Conservation (phyloP, 2,888 invertebrate species). For the Belgica antarctica region DNA sequence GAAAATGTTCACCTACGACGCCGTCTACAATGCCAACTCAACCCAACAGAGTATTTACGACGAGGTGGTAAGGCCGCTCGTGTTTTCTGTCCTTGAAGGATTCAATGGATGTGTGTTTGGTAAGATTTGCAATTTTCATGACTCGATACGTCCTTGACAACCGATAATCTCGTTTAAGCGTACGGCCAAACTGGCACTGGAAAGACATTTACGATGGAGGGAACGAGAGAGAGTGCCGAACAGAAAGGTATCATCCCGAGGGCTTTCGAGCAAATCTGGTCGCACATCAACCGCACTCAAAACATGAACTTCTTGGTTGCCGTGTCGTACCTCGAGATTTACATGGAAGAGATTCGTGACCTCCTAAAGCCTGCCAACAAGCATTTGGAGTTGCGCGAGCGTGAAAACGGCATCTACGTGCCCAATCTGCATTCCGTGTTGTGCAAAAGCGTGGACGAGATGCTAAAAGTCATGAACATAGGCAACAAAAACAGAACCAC, state of each 20-base stretch:
- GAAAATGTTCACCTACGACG: slow-evolving; percentile 96
- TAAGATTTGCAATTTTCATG: not conserved
- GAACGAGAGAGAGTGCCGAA: slow-evolving; percentile 65
- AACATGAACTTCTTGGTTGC: slow-evolving; percentile 94
- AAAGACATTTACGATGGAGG: slow-evolving; percentile 70
- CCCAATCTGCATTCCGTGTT: slow-evolving; percentile 92
- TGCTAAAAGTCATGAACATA: slow-evolving; percentile 87
- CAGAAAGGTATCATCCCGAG: slow-evolving; percentile 87
- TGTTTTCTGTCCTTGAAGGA: slow-evolving; percentile 92
- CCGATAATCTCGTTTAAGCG: not conserved
- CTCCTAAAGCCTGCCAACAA: slow-evolving; percentile 62
- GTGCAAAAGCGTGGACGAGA: slow-evolving; percentile 91
- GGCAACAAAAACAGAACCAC: slow-evolving; percentile 95
- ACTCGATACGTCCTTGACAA: not conserved
- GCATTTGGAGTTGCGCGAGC: slow-evolving; percentile 64
- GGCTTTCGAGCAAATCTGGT: slow-evolving; percentile 96
- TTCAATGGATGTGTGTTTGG: slow-evolving; percentile 82
- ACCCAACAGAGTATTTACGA: slow-evolving; percentile 92
- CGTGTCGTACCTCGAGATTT: slow-evolving; percentile 96
- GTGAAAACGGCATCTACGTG: slow-evolving; percentile 84
- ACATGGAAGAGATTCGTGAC: slow-evolving; percentile 86
- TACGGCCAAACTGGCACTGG: slow-evolving; percentile 99
- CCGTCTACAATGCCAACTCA: slow-evolving; percentile 88
- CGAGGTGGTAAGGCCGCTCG: slow-evolving; percentile 91
- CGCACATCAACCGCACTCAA: slow-evolving; percentile 83